Evolutionary conservation across 2,113 vertebrate genomes (phyloP), one percentile per base, ranked within the genome.

Genomic region (Thunnus maccoyii): DNA sequence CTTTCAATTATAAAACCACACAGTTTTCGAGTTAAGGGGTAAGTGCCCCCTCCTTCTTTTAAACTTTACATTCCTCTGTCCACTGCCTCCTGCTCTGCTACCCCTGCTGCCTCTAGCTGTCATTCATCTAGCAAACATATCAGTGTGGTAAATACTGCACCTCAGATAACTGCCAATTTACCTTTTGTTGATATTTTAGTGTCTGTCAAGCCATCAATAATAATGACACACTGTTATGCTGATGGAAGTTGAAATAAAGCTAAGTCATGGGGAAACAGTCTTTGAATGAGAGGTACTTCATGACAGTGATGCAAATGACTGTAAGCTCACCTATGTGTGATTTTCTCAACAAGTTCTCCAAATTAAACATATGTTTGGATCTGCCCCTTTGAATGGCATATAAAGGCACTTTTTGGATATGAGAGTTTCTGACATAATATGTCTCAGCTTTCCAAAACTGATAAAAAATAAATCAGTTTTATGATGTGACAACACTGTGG

Each of bases 1-100:
- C 86, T 90, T 94, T 92, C 89, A 93, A 91, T 91, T 90, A 92
- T 54, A 41, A 46, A 72, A 74, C 58, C 69, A 52, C 72, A 17
- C 51, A 13, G 54, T 72, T 90, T 78, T 79, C n/a, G 8, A 72
- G 57, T 79, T 41, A 62, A 61, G 73, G 56, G 69, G 48, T 75
- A 71, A 80, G 57, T 41, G 83, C 46, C 69, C 46, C 56, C 48
- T 85, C 67, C 51, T 22, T 78, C 61, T 76, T 84, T 85, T 76
- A 56, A 80, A 82, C 76, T 82, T 46, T 58, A 25, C 51, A 63
- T 89, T 73, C 58, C 52, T 69, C 72, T 10, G 52, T 82, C 81
- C 85, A 55, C 68, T 25, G 72, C 69, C 41, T 32, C 63, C 78
- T 70, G 44, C 17, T 71, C 32, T 63, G 32, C 63, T 50, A 52